Evolutionary conservation across 2,797 vertebrate species (phyloP).

Genomic region (Karalla daura): DNA sequence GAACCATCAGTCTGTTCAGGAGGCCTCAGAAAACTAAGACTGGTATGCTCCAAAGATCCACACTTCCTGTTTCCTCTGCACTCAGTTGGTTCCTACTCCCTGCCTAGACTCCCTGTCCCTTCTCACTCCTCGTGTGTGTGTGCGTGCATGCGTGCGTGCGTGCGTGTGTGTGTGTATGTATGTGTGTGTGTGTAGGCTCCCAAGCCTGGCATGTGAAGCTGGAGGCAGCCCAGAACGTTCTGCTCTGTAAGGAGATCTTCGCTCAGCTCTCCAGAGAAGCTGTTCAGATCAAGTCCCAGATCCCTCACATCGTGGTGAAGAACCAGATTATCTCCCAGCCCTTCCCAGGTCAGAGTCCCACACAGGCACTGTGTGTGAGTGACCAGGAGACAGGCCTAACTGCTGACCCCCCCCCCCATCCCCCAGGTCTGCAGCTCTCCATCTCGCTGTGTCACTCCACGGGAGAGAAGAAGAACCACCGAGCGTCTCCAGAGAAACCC

Average conservation of each 20-base stretch:
- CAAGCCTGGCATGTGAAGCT: conserved; percentile 94
- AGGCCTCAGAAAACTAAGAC: conserved; percentile 89
- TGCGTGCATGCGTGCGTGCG: no score
- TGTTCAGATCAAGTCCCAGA: conserved; percentile 98
- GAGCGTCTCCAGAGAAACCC: conserved; percentile 87
- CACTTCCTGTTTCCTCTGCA: no score
- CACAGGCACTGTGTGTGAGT: no score
- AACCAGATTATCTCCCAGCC: conserved; percentile 99
- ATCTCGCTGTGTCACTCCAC: conserved; percentile 96
- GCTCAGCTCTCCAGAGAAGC: conserved; percentile 97
- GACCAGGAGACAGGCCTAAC: no score
- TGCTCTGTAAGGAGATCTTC: conserved; percentile 98
- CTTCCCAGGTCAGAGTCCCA: conserved; percentile 89
- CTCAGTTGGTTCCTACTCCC: no score
- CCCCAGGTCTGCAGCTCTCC: conserved; percentile 93
- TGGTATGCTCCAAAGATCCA: conserved; percentile 37
- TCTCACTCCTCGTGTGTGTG: no score
- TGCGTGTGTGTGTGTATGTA: no score
- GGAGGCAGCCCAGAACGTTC: conserved; percentile 95
- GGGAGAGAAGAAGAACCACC: conserved; percentile 92
- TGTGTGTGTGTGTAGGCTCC: no score
- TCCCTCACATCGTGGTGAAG: conserved; percentile 98
- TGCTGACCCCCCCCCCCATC: no score
- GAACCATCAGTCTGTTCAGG: conserved; percentile 93
- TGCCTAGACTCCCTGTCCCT: no score